phyloP scores from a whole-genome alignment of 1,140 invertebrate genomes.

The Hermatobates lingyangjiaoensis region DNA sequence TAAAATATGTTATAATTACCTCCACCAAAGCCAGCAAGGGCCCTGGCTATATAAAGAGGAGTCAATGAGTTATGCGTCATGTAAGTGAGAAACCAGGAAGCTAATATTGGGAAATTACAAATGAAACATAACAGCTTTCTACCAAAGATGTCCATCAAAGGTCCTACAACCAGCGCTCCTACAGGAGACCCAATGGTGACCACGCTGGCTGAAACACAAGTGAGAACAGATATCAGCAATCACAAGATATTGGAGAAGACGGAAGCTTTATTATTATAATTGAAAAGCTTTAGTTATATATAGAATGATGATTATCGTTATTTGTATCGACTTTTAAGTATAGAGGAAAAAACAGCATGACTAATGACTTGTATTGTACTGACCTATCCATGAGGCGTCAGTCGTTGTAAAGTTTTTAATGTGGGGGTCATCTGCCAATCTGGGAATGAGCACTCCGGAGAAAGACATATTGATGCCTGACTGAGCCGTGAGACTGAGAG shows the following conservation, averaged over 20 bases:
- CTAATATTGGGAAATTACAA: conserved; percentile 31
- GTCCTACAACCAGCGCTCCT: conserved; percentile 30
- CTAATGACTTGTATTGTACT: no score
- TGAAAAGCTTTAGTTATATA: no score
- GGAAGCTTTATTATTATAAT: no score
- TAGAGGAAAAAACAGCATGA: no score
- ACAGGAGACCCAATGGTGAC: conserved; percentile 31
- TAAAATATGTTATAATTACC: no score
- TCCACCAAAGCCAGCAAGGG: conserved; percentile 29
- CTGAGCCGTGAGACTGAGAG: conserved; percentile 13
- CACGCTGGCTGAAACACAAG: conserved; percentile 32
- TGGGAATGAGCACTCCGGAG: conserved; percentile 16
- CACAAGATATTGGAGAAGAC: no score
- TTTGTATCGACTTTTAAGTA: no score
- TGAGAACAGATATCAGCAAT: no score
- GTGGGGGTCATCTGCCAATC: conserved; percentile 10
- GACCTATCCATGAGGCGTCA: conserved; percentile 17
- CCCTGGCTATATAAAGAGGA: conserved; percentile 25
- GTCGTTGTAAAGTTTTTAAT: conserved; percentile 8
- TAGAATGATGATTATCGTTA: no score
- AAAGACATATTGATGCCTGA: conserved; percentile 18
- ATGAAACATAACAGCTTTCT: conserved; percentile 33
- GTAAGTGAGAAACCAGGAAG: conserved; percentile 35
- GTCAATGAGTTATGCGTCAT: conserved; percentile 5
- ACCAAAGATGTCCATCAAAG: conserved; percentile 42